Percentiles rank a stretch among this genome's conserved stretches.
Evolutionary conservation across 2,888 invertebrate genomes (phyloP).

Genomic region (Tinea trinotella): DNA sequence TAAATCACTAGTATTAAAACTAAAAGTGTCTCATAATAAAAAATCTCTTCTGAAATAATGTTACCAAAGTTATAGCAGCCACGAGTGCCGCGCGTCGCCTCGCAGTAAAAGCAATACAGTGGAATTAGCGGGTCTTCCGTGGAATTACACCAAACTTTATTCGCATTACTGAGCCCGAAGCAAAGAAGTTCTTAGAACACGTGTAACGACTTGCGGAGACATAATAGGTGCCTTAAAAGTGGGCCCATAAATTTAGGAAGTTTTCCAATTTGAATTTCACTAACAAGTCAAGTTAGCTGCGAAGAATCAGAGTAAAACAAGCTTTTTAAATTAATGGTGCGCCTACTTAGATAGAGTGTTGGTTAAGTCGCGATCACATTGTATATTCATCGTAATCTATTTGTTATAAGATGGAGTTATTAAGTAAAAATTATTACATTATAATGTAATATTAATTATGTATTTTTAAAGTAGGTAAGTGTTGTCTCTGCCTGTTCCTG

Average conservation of each 20-base stretch:
- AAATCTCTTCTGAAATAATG: not conserved
- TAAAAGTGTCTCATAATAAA: not conserved
- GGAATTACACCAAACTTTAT: conserved; percentile 19
- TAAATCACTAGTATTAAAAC: no score
- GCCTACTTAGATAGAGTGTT: not conserved
- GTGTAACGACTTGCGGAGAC: conserved; percentile 43
- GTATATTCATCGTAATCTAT: no score
- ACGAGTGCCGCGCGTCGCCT: not conserved
- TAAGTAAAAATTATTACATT: no score
- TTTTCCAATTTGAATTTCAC: conserved; percentile 68
- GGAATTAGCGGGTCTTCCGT: conserved; percentile 11
- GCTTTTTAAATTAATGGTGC: conserved; percentile 17
- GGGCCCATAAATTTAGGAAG: conserved; percentile 61
- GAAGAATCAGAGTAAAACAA: conserved; percentile 15
- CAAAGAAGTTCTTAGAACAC: conserved; percentile 26
- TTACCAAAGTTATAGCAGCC: conserved; percentile 1
- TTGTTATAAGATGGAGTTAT: no score
- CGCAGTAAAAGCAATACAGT: conserved; percentile 17
- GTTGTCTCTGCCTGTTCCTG: no score
- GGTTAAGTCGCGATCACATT: not conserved
- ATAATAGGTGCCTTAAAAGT: conserved; percentile 58
- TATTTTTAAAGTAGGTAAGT: no score
- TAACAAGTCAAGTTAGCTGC: conserved; percentile 44
- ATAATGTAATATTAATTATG: no score
- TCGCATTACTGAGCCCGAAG: conserved; percentile 21